phyloP scores from a whole-genome alignment of 2,797 vertebrate species.

The Diceros bicornis region DNA sequence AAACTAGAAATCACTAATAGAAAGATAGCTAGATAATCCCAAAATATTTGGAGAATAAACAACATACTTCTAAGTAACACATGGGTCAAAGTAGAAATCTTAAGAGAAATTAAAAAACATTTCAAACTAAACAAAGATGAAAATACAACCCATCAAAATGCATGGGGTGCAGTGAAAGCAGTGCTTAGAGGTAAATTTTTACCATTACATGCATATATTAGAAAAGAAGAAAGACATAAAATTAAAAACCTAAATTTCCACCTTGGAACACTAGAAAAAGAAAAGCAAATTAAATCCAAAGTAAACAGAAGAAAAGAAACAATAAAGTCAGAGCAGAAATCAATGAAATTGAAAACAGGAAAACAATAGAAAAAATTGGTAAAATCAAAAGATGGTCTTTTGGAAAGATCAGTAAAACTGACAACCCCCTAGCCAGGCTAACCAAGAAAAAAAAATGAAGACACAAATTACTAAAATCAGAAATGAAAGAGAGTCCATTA shows the following conservation, averaged over 20 bases:
- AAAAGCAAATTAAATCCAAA: conserved; percentile 10
- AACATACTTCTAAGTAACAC: neutral
- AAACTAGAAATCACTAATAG: neutral
- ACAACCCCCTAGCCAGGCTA: neutral
- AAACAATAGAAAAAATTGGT: conserved; percentile 3
- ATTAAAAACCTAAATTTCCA: neutral
- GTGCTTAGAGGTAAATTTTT: neutral
- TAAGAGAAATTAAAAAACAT: neutral
- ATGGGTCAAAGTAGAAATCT: neutral
- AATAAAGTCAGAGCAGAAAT: neutral
- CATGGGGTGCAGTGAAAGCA: neutral
- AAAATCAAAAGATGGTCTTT: neutral
- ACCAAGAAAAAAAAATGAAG: neutral
- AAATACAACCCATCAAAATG: neutral
- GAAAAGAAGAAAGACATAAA: neutral
- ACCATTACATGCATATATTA: neutral
- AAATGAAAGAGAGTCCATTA: neutral
- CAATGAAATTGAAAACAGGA: neutral
- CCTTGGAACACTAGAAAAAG: neutral
- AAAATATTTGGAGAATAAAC: neutral
- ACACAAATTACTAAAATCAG: neutral
- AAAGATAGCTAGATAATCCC: neutral
- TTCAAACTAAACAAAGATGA: no score
- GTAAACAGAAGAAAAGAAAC: neutral
- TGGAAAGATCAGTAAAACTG: neutral